Evolutionary conservation across 2,888 invertebrate genomes (phyloP), one percentile per base, ranked within the genome.

Genomic region (Drosophila rellima): DNA sequence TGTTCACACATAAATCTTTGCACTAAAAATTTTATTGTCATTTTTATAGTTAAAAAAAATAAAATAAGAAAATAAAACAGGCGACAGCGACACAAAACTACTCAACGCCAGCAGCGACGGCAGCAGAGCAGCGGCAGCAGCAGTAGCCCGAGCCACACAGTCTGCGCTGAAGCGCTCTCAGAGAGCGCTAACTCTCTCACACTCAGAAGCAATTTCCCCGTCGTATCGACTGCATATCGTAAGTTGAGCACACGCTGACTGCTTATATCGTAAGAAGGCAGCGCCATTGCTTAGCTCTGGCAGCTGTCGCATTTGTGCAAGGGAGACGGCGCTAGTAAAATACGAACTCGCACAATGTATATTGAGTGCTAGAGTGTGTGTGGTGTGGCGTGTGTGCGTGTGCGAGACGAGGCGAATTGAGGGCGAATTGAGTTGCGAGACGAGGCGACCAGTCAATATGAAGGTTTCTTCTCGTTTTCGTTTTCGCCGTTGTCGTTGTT

Each of bases 1-100:
- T 85, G 88, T 90, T 91, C 90, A 82, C 90, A 91, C 90, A 91
- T 91, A 91, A 91, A 91, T 90, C 90, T 91, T 89, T 80, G 84
- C 82, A 87, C 89, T 90, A 89, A 86, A 86, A 86, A 83, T 83
- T 88, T 88, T 86, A 86, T 88, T 86, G 85, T 88, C 85, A 78
- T 86, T 86, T 86, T 86, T 86, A 85, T 85, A 86, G 85, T 84
- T 78, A 69, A 74, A 82, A 70, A 57, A 63, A 75, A 59, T 15
- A 67, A 85, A 66, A 56, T 51, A 67, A 42, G 54, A 56, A 52
- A 31, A 60, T 18, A 40, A 48, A 55, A 44, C 20, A 56, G 29
- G 35, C 52, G 37, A 62, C 50, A 61, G 33, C 40, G 42, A 26
- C 64, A 59, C 17, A 74, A 74, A 69, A 72, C 69, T 69, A 77